Evolutionary conservation across 2,113 vertebrate species (phyloP), one percentile per base, ranked within the genome.

Genomic region (Scomber colias): DNA sequence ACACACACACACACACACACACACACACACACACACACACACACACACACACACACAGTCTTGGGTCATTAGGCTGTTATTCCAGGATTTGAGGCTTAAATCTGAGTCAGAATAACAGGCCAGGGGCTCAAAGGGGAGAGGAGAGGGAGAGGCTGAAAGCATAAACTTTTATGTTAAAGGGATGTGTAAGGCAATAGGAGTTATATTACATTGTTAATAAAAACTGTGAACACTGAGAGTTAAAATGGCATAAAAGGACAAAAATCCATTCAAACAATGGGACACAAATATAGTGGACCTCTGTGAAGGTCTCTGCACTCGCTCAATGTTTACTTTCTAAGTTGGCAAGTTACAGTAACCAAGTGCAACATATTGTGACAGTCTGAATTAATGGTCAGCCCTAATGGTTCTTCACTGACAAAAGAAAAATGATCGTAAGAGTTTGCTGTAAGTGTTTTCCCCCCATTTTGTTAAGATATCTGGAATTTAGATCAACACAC

Each of bases 31-130:
- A 71, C 49, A 50, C 48, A 61, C 48, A 61, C 19, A 57, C 16
- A 70, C 71, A 70, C 70, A 75, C 73, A 71, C 62, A 57, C 66
- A 55, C 77, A 80, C 44, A 9, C 9, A 83, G 75, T 74, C 65
- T 53, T 31, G 24, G 76, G 69, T 90, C 84, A 87, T 87, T 87
- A 87, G 75, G 75, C 56, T 93, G 88, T 87, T 92, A 88, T 90
- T 88, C 17, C 71, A 89, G 87, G 83, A 88, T 90, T 84, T 84
- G 19, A 55, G 65, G 71, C 75, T 89, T 82, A 82, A 68, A 55
- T 50, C 61, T 81, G 49, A 89, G 82, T 79, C 71, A 51, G 65
- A 90, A 87, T 79, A 92, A 91, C 86, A 90, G 59, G 44, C 60
- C 21, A 56, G 17, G 69, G 62, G 54, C 30, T 76, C 68, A 74